These are phyloP conservation scores for Brachypodius melanocephalos DNA, from an alignment of 2,113 vertebrate genomes.

Conservation along the genomic window DNA sequence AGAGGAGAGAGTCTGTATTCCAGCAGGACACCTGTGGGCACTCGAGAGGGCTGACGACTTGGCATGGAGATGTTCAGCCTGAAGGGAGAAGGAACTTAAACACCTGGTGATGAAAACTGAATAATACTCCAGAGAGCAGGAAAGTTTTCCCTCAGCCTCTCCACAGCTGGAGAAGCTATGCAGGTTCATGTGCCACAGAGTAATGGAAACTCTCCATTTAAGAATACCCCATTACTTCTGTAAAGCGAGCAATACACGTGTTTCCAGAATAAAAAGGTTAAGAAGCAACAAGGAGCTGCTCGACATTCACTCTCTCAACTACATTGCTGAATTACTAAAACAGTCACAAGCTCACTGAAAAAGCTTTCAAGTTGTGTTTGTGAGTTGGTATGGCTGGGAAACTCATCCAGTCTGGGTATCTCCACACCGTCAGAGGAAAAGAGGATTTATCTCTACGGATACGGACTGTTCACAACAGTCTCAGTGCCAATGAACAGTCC, in stretches of 20 bases:
- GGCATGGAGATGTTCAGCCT: neutral
- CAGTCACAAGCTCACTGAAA: neutral
- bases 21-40: neutral
- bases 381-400: neutral
- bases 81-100: neutral
- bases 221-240: neutral
- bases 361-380: neutral
- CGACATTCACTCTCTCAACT: neutral
- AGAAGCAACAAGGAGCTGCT: neutral
- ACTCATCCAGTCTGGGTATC: neutral
- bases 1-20: neutral
- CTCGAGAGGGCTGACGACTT: fast-evolving
- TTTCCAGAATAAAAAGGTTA: neutral
- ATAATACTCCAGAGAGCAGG: neutral
- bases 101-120: neutral
- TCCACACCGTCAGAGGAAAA: neutral
- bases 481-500: neutral
- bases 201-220: neutral
- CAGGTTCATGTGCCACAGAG: neutral
- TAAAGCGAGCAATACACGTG: neutral
- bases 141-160: neutral
- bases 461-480: fast-evolving
- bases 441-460: neutral
- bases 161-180: neutral
- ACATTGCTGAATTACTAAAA: neutral